Percentiles rank a stretch among this genome's conserved stretches.
Conservation (phyloP, 2,888 invertebrate species). For the Minunthozetes semirufus region DNA sequence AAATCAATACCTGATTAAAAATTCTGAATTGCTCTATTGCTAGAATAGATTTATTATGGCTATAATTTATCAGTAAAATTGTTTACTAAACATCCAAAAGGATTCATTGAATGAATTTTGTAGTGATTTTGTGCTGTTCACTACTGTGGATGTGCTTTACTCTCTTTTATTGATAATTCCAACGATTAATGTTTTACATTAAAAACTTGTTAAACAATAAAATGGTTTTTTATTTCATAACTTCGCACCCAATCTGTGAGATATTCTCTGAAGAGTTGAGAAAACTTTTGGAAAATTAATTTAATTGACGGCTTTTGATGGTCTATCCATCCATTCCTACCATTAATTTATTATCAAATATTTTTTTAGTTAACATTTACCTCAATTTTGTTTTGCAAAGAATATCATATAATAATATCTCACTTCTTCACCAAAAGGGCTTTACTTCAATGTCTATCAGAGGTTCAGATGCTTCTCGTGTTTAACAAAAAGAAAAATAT, state of each 20-base stretch:
- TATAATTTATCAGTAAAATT: too few relatives aligned
- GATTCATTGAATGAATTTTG: too few relatives aligned
- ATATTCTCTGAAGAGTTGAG: not conserved
- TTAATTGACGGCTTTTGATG: not conserved
- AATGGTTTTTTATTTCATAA: too few relatives aligned
- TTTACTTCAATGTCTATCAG: not conserved
- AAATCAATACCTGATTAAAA: too few relatives aligned
- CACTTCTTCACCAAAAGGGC: not conserved
- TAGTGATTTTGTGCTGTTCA: too few relatives aligned
- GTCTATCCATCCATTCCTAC: not conserved
- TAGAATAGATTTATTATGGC: too few relatives aligned
- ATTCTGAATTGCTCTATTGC: too few relatives aligned
- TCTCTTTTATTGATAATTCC: too few relatives aligned
- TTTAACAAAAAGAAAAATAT: not conserved
- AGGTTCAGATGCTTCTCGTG: not conserved
- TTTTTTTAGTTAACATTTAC: not conserved
- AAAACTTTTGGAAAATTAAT: not conserved
- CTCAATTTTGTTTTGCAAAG: not conserved
- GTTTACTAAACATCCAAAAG: too few relatives aligned
- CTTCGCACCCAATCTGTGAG: not conserved
- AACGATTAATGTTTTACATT: too few relatives aligned
- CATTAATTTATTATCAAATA: conserved; percentile 2
- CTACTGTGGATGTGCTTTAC: too few relatives aligned
- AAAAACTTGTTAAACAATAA: too few relatives aligned
- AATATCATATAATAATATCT: not conserved